Evolutionary conservation across 2,888 invertebrate species (phyloP), one percentile per base, ranked within the genome.

Genomic region (Dicyrtomina minuta): DNA sequence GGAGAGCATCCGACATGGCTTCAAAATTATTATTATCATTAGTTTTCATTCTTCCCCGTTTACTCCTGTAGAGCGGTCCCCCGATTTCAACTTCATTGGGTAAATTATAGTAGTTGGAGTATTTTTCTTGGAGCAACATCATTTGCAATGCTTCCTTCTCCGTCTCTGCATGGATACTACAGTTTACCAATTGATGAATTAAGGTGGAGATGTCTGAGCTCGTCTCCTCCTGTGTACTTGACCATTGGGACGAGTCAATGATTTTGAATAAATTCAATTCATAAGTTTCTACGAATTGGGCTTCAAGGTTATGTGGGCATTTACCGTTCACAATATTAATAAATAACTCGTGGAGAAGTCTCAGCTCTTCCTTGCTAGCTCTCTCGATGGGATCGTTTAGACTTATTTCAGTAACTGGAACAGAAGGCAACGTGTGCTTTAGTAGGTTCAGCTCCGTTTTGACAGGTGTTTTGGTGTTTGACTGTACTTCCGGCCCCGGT

Each of bases 251-350:
- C 8, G 58, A 58, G n/a, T 58, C 58, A 17, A 58, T 58, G n/a
- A 58, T 58, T 15, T 33, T 15, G 20, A 58, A 58, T n/a, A 33
- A 3, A n/a, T 58, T 58, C 58, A 39, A 8, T 39, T 58, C 58
- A 13, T 27, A 17, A 10, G 33, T 17, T 6, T 58, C 58, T 22
- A 41, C 58, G 15, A 33, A 33, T 39, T 4, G 8, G 10, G 33
- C 2, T 4, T 58, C 58, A 13, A 58, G 26, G 10, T 10, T n/a
- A 12, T 58, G 15, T 8, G 58, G 58, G 33, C 58, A 58, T 39
- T 58, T 58, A 15, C 58, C 58, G 15, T 58, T 58, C 5, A 58
- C 58, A 58, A 58, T 58, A 33, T 41, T 58, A 12, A 58, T 33
- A 22, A 39, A 41, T 33, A 58, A 22, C 17, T 58, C 58, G 33